Conservation (phyloP, 2,113 vertebrate genomes). For the Mus musculus region GRCm39 chr7:28907501-28908000, state of each 20-base stretch:
- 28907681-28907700: background rate
- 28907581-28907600: background rate
- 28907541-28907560: background rate
- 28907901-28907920: background rate
- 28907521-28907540: background rate
- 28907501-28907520: background rate
- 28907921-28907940: background rate
- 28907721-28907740: background rate
- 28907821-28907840: background rate
- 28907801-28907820: background rate
- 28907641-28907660: background rate
- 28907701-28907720: background rate
- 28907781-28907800: background rate
- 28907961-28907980: background rate
- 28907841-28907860: background rate
- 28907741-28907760: background rate
- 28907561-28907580: background rate
- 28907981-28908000: background rate
- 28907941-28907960: background rate
- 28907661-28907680: too few species aligned
- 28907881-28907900: background rate
- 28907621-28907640: background rate
- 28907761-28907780: too few species aligned
- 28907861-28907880: background rate
- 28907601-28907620: background rate